These are phyloP conservation scores for Apodemia zela DNA, from an alignment of 2,888 invertebrate genomes.

Conservation along the genomic window DNA sequence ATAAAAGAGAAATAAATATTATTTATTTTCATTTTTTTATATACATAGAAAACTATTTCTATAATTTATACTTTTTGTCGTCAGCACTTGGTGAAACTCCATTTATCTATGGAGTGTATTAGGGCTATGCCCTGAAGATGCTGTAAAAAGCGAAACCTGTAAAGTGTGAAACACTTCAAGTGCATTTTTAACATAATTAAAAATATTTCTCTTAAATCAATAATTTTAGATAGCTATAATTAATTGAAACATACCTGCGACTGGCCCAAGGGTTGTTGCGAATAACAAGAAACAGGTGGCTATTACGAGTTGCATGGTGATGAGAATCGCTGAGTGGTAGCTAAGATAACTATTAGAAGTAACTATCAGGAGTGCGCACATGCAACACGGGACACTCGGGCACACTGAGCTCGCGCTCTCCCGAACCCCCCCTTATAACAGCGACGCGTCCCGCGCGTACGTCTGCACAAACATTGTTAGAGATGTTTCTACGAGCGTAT, in stretches of 20 bases:
- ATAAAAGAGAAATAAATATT: background rate
- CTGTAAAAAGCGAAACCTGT: too few species aligned
- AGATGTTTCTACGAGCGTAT: conserved; percentile 44
- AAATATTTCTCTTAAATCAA: background rate
- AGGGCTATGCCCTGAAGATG: too few species aligned
- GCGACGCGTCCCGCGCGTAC: conserved; percentile 71
- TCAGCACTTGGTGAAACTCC: too few species aligned
- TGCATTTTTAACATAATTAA: too few species aligned
- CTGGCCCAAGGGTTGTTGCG: conserved; percentile 73
- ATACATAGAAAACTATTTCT: too few species aligned
- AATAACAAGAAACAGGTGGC: conserved; percentile 77
- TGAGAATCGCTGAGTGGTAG: conserved; percentile 40
- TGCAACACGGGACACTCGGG: conserved; percentile 75
- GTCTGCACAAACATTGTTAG: conserved; percentile 46
- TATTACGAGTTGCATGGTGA: conserved; percentile 68
- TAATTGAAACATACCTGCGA: conserved; percentile 70
- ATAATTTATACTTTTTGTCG: too few species aligned
- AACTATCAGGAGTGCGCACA: conserved; percentile 62
- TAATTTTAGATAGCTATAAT: background rate
- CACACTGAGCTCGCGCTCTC: conserved; percentile 76
- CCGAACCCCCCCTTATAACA: conserved; percentile 77
- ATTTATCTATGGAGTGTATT: too few species aligned
- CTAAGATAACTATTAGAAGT: conserved; percentile 39
- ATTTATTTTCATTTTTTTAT: background rate
- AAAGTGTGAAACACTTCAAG: too few species aligned